Evolutionary conservation across 2,888 invertebrate species (phyloP), one percentile per base, ranked within the genome.

Genomic region (Drosophila hawaiiensis): DNA sequence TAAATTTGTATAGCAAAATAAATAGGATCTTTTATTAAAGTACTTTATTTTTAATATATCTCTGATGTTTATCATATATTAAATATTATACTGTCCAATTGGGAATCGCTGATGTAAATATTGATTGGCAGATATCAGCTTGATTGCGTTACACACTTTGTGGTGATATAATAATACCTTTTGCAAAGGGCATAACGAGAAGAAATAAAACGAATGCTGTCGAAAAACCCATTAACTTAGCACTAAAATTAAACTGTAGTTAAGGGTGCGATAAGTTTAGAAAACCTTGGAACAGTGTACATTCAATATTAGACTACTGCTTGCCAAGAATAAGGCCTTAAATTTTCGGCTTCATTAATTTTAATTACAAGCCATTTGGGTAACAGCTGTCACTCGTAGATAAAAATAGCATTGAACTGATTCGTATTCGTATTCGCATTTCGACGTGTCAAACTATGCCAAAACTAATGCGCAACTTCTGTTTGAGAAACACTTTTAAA

Each of bases 21-120:
- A 41, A 10, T 4, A n/a, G n/a, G 0, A 1, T 22, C 0, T 14
- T 22, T 39, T n/a, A 10, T n/a, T 10, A 10, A 10, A 41, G n/a
- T n/a, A 41, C n/a, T n/a, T 12, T 1, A 2, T 12, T 10, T n/a
- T 0, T 1, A n/a, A n/a, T 10, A 2, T n/a, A n/a, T n/a, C 3
- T 2, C 1, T n/a, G 4, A n/a, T 10, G 19, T 10, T 41, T 4
- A n/a, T 10, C 1, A 16, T 47, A 16, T 16, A 16, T 47, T 16
- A 16, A 25, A 25, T 16, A 7, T 7, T 4, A 2, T 7, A 9
- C 14, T 47, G 7, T 25, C 47, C 16, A 1, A 14, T 47, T 47
- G 1, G 1, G 12, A 47, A 47, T 22, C 0, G 7, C 3, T 25
- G 1, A 22, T 22, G 22, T 22, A 2, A 22, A 4, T 14, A 14